Evolutionary conservation across 64 coral and sea anemone genomes (phyloP).

Genomic region (Dendrophyllia cribrosa): DNA sequence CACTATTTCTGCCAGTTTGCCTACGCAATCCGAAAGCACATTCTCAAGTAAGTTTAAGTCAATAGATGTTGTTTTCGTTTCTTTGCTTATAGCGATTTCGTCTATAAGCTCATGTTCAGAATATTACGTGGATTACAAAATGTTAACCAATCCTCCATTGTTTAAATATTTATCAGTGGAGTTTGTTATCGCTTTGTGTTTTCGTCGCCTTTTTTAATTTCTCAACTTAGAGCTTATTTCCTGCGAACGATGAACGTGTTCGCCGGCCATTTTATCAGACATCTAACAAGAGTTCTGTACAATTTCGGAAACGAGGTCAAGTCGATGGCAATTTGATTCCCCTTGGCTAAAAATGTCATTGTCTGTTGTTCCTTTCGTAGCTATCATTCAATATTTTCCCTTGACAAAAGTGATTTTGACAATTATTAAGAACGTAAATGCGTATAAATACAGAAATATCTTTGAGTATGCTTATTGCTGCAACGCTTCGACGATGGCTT

Average conservation of each 20-base stretch:
- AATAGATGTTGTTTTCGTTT: neutral
- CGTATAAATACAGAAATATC: no score
- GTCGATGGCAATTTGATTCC: neutral
- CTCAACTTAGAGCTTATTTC: neutral
- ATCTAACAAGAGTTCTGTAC: slow-evolving; percentile 11
- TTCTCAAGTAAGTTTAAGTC: slow-evolving; percentile 62
- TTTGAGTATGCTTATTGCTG: no score
- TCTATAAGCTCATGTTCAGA: neutral
- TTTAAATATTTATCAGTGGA: slow-evolving; percentile 13
- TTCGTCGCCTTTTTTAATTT: neutral
- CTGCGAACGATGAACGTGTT: no score
- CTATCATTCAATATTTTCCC: neutral
- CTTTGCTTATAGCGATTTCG: neutral
- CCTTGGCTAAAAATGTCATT: neutral
- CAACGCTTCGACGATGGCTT: no score
- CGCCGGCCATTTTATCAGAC: neutral
- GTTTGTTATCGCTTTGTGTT: neutral
- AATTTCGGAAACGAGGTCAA: slow-evolving; percentile 32
- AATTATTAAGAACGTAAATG: no score
- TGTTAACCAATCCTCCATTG: slow-evolving; percentile 18
- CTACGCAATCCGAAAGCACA: slow-evolving; percentile 64
- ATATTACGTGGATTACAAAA: neutral
- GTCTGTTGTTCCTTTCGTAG: neutral
- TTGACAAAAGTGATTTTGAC: neutral
- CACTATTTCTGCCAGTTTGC: slow-evolving; percentile 67